Evolutionary conservation across 2,797 vertebrate genomes (phyloP).

Genomic region (Toxotes lorentzi): DNA sequence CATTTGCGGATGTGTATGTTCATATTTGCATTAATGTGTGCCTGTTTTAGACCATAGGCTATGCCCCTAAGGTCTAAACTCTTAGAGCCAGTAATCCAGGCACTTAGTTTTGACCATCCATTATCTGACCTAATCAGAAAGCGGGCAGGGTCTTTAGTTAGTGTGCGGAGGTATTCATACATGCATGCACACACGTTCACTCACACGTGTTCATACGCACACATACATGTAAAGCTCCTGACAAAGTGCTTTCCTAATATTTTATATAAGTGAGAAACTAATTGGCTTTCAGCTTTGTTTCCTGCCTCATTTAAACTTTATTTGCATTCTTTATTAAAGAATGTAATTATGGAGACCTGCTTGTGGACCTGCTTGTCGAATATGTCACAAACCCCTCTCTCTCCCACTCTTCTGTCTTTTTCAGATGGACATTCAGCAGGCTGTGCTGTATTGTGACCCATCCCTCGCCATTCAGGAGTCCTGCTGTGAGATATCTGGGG

Average conservation of each 20-base stretch:
- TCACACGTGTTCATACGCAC: background rate
- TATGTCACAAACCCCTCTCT: too few relatives aligned
- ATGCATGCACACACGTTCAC: background rate
- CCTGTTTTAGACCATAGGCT: conserved; percentile 31
- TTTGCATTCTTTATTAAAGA: conserved; percentile 44
- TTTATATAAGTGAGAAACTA: conserved; percentile 59
- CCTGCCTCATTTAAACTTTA: conserved; percentile 49
- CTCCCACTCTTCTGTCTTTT: background rate
- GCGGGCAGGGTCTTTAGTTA: conserved; percentile 43
- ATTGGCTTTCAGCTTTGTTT: conserved; percentile 50
- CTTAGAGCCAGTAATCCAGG: conserved; percentile 62
- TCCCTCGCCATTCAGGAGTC: conserved; percentile 90
- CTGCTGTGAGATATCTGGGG: conserved; percentile 93
- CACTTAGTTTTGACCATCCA: conserved; percentile 68
- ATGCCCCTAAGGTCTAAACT: too few relatives aligned
- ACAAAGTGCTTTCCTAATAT: conserved; percentile 42
- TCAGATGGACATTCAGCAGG: conserved; percentile 95
- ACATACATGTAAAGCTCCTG: conserved; percentile 20
- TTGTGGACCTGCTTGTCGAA: too few relatives aligned
- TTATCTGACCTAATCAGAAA: conserved; percentile 63
- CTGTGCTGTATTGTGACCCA: conserved; percentile 92
- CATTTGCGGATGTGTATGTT: background rate
- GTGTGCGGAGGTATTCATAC: conserved; percentile 6
- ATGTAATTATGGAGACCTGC: background rate
- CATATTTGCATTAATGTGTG: conserved; percentile 13